Evolutionary conservation across 2,888 invertebrate species (phyloP).

Genomic region (Tricholauxania praeusta): DNA sequence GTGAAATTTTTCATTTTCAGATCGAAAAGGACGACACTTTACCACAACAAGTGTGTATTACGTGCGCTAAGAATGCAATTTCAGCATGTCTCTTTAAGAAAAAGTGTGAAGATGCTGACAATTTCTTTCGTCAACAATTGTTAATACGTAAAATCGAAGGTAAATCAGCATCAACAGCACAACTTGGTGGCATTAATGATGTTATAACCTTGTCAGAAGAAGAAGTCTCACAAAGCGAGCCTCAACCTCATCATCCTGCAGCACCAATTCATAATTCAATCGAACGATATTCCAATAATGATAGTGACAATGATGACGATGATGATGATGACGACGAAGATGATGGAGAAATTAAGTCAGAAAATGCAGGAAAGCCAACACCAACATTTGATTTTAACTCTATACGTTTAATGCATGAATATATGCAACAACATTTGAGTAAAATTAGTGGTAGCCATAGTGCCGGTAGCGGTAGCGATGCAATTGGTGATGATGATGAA

Average conservation of each 20-base stretch:
- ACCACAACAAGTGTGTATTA: slow-evolving; percentile 65
- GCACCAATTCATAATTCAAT: not conserved
- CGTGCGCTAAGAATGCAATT: slow-evolving; percentile 63
- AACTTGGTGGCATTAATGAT: slow-evolving; percentile 29
- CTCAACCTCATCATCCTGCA: not conserved
- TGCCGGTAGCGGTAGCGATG: slow-evolving; percentile 45
- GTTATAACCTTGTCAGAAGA: slow-evolving; percentile 46
- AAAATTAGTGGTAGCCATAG: slow-evolving; percentile 51
- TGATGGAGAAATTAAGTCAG: slow-evolving; percentile 52
- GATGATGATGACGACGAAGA: slow-evolving; percentile 45
- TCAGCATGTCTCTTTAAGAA: slow-evolving; percentile 65
- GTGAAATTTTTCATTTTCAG: slow-evolving; percentile 48
- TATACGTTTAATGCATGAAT: slow-evolving; percentile 64
- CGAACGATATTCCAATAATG: slow-evolving; percentile 37
- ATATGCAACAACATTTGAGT: slow-evolving; percentile 64
- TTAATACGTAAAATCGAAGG: slow-evolving; percentile 62
- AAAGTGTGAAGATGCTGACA: slow-evolving; percentile 67
- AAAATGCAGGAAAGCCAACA: slow-evolving; percentile 39
- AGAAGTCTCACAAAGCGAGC: slow-evolving; percentile 44
- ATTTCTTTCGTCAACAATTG: slow-evolving; percentile 65
- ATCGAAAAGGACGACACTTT: slow-evolving; percentile 64
- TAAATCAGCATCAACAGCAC: slow-evolving; percentile 4
- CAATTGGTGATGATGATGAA: slow-evolving; percentile 61
- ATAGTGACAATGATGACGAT: slow-evolving; percentile 36
- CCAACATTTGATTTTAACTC: slow-evolving; percentile 58